Evolutionary conservation across 2,797 vertebrate genomes (phyloP).

Genomic region (Schizopygopsis malacanthus): DNA sequence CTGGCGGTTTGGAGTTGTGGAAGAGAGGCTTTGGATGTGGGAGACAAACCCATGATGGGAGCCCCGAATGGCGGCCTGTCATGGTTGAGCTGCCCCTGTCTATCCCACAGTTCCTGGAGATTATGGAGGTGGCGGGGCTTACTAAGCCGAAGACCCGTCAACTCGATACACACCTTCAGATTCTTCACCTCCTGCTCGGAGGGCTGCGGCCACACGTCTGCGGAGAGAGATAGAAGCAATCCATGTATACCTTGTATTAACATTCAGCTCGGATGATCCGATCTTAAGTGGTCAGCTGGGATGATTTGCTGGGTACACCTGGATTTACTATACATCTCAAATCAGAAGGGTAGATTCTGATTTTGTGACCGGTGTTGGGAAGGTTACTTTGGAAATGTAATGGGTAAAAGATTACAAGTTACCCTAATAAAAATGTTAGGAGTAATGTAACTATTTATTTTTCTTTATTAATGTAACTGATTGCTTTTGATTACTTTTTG

Average conservation of each 20-base stretch:
- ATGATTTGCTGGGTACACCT: not conserved
- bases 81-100: constrained; percentile 81
- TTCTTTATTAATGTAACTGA: not conserved
- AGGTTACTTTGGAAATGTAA: no score
- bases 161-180: constrained; percentile 98
- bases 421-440: no score
- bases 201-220: constrained; percentile 87
- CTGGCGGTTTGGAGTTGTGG: constrained; percentile 79
- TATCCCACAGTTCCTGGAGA: constrained; percentile 85
- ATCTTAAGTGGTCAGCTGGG: constrained; percentile 21
- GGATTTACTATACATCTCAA: not conserved
- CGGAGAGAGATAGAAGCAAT: constrained; percentile 62
- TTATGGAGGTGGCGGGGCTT: constrained; percentile 88
- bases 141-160: constrained; percentile 96
- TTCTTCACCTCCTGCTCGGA: constrained; percentile 92
- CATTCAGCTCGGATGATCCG: not conserved
- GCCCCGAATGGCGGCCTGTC: constrained; percentile 68
- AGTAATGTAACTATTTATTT: not conserved
- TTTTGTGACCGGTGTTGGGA: not conserved
- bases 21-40: constrained; percentile 25
- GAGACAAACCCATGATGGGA: constrained; percentile 34
- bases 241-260: constrained; percentile 12
- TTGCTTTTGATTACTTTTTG: not conserved
- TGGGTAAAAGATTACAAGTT: no score
- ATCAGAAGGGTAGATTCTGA: not conserved